Conservation (phyloP, 2,888 invertebrate species). For the Watsonalla binaria region DNA sequence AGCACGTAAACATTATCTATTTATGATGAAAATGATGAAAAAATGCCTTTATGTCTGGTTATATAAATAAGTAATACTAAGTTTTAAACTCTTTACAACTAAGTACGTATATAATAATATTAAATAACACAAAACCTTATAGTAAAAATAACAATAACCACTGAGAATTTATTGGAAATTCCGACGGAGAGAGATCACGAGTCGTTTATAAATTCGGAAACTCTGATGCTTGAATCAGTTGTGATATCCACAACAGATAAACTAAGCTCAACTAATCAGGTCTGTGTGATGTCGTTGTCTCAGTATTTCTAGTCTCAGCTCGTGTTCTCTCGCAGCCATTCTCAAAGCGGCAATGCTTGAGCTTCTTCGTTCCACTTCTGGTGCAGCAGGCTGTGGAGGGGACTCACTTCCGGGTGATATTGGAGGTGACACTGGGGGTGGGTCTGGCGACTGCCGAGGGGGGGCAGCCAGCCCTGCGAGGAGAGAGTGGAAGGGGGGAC, state of each 20-base stretch:
- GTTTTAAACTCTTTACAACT: too few relatives aligned
- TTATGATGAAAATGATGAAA: too few relatives aligned
- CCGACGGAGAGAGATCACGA: not conserved
- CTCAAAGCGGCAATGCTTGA: slow-evolving; percentile 93
- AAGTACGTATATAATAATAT: not conserved
- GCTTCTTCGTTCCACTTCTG: slow-evolving; percentile 89
- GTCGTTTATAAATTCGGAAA: not conserved
- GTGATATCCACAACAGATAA: slow-evolving; percentile 1
- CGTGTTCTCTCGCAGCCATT: slow-evolving; percentile 93
- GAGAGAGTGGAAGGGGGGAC: slow-evolving; percentile 65
- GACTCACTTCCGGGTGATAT: slow-evolving; percentile 75
- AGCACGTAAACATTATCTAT: too few relatives aligned
- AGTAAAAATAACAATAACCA: not conserved
- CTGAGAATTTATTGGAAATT: not conserved
- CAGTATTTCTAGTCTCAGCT: slow-evolving; percentile 89
- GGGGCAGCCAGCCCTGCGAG: slow-evolving; percentile 67
- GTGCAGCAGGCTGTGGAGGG: slow-evolving; percentile 71
- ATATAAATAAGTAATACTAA: too few relatives aligned
- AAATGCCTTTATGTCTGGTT: too few relatives aligned
- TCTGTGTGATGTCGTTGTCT: slow-evolving; percentile 87
- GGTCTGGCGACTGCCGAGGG: slow-evolving; percentile 68
- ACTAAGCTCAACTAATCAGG: slow-evolving; percentile 84
- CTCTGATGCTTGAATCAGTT: slow-evolving; percentile 1
- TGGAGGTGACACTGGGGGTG: slow-evolving; percentile 75
- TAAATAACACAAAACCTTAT: not conserved